These are phyloP conservation scores for Trissonchulus sp. DNA, from an alignment of 2,888 invertebrate species.

Conservation along the genomic window DNA sequence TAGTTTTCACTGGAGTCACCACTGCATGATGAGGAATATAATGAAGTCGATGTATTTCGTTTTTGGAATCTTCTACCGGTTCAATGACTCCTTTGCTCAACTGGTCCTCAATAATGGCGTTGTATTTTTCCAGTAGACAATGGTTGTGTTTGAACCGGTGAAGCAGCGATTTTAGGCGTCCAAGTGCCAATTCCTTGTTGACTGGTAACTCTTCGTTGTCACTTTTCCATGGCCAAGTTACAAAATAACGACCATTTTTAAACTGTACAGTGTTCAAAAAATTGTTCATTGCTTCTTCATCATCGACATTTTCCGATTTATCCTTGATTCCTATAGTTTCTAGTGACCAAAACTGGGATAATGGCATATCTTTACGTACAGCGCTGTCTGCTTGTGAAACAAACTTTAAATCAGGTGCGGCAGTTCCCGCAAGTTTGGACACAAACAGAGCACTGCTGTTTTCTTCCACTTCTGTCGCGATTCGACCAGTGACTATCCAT, in stretches of 20 bases:
- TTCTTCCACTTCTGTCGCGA: not conserved
- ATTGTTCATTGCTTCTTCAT: constrained; percentile 19
- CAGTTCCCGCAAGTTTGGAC: too few relatives aligned
- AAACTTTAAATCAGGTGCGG: too few relatives aligned
- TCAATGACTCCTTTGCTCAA: constrained; percentile 2
- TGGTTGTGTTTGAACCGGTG: not conserved
- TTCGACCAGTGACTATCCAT: constrained; percentile 16
- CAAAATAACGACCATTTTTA: not conserved
- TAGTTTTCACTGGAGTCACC: too few relatives aligned
- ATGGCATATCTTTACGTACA: not conserved
- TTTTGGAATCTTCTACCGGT: not conserved
- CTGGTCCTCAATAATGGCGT: not conserved
- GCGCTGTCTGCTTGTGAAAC: too few relatives aligned
- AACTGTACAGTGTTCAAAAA: constrained; percentile 11
- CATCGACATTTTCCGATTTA: not conserved
- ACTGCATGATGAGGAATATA: constrained; percentile 32
- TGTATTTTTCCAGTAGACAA: not conserved
- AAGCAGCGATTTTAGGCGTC: too few relatives aligned
- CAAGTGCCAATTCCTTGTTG: constrained; percentile 6
- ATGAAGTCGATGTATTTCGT: not conserved
- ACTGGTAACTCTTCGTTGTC: not conserved
- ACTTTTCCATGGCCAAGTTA: not conserved
- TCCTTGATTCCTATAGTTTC: constrained; percentile 20
- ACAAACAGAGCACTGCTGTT: not conserved
- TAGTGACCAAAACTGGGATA: constrained; percentile 2